phyloP scores from a whole-genome alignment of 2,797 vertebrate species.

The Cephalopachus bancanus region DNA sequence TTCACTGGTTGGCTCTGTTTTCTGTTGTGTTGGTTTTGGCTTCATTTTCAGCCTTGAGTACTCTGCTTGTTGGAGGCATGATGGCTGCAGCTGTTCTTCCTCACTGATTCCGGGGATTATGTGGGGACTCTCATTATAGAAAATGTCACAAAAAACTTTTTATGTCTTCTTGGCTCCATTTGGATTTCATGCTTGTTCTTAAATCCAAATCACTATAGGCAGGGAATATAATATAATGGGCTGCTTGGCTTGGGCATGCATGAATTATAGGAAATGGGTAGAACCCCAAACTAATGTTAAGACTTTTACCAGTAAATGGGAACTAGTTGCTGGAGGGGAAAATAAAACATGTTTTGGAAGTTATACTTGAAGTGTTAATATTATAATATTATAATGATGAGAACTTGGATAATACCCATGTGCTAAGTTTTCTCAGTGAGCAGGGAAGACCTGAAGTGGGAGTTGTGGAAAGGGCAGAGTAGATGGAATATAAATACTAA shows the following conservation, averaged over 20 bases:
- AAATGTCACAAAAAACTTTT: neutral
- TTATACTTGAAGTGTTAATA: neutral
- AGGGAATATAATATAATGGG: neutral
- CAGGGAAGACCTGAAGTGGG: neutral
- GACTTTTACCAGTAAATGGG: neutral
- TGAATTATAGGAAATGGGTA: neutral
- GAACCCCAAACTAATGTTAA: neutral
- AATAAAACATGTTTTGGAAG: neutral
- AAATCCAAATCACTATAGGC: neutral
- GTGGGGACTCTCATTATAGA: neutral
- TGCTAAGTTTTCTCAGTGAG: slow-evolving; percentile 48
- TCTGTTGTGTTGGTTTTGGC: neutral
- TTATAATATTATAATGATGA: neutral
- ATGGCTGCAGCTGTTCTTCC: neutral
- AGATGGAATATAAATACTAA: slow-evolving; percentile 1
- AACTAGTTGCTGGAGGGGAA: neutral
- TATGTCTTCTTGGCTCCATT: neutral
- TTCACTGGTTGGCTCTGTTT: neutral
- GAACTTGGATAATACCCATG: neutral
- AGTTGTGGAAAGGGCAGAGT: neutral
- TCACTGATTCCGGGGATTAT: neutral
- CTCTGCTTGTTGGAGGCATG: neutral
- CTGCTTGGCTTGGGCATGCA: neutral
- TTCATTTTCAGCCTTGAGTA: neutral
- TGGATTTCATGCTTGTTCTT: neutral